phyloP scores from a whole-genome alignment of 2,113 vertebrate genomes.

The Rhea americana region DNA sequence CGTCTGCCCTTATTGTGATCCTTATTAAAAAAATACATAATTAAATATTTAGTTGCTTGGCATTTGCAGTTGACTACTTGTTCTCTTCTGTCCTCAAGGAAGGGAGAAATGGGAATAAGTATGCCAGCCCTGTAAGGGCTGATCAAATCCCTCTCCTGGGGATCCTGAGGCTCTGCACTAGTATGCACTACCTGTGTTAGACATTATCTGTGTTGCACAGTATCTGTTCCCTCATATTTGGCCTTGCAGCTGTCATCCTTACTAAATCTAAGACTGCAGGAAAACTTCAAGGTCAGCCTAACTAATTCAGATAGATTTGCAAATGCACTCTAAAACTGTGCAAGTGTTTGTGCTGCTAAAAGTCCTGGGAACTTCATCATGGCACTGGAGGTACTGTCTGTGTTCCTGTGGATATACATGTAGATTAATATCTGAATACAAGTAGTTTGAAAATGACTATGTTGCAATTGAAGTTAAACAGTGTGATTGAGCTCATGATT shows the following conservation, averaged over 20 bases:
- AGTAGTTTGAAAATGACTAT: neutral
- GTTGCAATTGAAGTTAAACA: neutral
- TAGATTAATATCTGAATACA: neutral
- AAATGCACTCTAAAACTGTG: neutral
- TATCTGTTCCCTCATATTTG: neutral
- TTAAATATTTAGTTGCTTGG: neutral
- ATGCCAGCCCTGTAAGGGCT: neutral
- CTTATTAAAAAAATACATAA: neutral
- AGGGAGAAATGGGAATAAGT: neutral
- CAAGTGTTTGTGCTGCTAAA: neutral
- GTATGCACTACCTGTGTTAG: neutral
- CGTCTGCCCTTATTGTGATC: neutral
- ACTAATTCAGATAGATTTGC: too few species aligned
- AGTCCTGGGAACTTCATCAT: neutral
- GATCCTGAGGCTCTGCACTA: neutral
- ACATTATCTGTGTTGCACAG: neutral
- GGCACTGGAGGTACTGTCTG: neutral
- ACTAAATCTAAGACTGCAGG: neutral
- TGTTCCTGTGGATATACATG: neutral
- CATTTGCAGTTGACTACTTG: neutral
- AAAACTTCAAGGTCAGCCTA: neutral
- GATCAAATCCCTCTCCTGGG: neutral
- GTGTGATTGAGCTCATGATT: neutral
- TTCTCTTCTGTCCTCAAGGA: neutral
- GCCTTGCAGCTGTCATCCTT: neutral